Percentiles rank a stretch among this genome's conserved stretches.
Conservation (phyloP, 2,888 invertebrate species). For the Macrophya alboannulata region DNA sequence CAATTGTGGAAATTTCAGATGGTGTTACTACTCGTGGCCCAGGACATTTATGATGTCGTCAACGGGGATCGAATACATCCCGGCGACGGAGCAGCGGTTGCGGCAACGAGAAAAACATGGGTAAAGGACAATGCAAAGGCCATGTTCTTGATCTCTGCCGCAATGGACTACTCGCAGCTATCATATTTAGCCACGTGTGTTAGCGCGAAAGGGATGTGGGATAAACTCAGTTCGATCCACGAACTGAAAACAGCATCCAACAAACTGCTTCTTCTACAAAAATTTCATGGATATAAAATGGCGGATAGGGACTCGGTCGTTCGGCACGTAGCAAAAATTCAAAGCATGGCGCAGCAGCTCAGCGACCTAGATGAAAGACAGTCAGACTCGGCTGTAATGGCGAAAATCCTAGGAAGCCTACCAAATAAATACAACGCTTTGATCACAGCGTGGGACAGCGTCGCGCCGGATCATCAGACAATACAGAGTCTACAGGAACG, state of each 20-base stretch:
- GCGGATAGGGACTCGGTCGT: slow-evolving; percentile 57
- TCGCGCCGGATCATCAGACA: background rate
- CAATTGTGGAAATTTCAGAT: slow-evolving; percentile 63
- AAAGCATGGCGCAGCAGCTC: slow-evolving; percentile 55
- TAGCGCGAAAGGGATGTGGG: slow-evolving; percentile 16
- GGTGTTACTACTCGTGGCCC: slow-evolving; percentile 54
- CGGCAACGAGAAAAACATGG: slow-evolving; percentile 57
- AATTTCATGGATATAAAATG: slow-evolving; percentile 61
- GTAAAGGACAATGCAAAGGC: slow-evolving; percentile 60
- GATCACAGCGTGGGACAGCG: slow-evolving; percentile 39
- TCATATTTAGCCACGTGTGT: background rate
- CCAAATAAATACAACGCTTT: slow-evolving; percentile 54
- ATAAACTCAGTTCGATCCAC: slow-evolving; percentile 56
- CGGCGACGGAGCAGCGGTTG: slow-evolving; percentile 44
- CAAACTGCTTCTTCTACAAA: slow-evolving; percentile 60
- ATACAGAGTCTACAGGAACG: background rate
- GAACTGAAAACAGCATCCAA: slow-evolving; percentile 61
- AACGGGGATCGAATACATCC: slow-evolving; percentile 1
- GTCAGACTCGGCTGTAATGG: slow-evolving; percentile 56
- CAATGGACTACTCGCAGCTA: slow-evolving; percentile 2
- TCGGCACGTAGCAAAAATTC: slow-evolving; percentile 59
- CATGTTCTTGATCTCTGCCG: slow-evolving; percentile 3
- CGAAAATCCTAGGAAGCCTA: slow-evolving; percentile 60
- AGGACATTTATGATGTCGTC: slow-evolving; percentile 53
- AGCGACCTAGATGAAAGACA: slow-evolving; percentile 58